These are phyloP conservation scores for Macroglossus sobrinus DNA, from an alignment of 2,113 vertebrate genomes.

Conservation along the genomic window DNA sequence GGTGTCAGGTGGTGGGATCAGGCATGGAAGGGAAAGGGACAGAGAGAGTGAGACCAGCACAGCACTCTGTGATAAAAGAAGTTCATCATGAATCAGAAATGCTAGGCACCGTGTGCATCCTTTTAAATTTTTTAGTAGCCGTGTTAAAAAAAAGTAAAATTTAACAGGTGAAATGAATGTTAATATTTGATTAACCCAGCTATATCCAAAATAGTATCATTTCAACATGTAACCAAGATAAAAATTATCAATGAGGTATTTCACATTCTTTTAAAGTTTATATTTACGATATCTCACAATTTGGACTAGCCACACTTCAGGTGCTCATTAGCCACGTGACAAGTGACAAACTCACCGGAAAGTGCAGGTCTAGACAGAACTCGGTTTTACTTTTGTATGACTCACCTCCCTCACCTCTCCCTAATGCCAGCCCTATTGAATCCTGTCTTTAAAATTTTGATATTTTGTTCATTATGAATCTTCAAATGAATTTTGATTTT, in stretches of 20 bases:
- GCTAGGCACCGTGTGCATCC: neutral
- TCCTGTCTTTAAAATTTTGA: neutral
- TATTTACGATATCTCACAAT: neutral
- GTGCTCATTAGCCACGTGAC: neutral
- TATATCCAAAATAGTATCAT: neutral
- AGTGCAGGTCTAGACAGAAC: neutral
- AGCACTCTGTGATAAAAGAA: neutral
- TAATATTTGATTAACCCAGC: neutral
- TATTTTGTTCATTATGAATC: neutral
- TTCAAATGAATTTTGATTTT: neutral
- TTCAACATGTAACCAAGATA: neutral
- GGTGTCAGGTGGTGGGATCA: neutral
- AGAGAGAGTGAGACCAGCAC: rapidly evolving
- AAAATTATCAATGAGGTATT: neutral
- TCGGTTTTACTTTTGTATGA: neutral
- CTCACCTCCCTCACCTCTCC: neutral
- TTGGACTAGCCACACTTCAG: neutral
- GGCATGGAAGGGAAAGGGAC: neutral
- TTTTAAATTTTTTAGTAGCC: neutral
- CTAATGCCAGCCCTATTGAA: neutral
- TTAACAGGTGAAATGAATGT: neutral
- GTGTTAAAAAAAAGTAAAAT: neutral
- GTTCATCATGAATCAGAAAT: neutral
- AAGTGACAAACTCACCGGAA: neutral
- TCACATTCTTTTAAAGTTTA: neutral